Evolutionary conservation across 2,888 invertebrate genomes (phyloP), one percentile per base, ranked within the genome.

Genomic region (Latrodectus hesperus): DNA sequence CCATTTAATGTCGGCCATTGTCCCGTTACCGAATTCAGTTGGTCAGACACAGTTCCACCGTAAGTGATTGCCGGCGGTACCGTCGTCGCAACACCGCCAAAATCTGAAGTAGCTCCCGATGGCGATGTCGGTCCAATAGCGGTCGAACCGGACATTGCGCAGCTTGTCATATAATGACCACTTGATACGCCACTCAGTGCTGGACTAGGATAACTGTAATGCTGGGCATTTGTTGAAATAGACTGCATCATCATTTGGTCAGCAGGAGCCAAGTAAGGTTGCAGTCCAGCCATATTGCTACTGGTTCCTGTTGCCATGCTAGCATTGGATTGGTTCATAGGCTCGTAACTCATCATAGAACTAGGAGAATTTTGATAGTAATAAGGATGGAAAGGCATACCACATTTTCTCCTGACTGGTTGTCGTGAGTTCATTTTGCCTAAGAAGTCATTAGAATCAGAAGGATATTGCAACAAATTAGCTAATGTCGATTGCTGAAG

Each of bases 111-210:
- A 1, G 75, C 68, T 16, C 65, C 76, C n/a, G 79, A n/a, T 9
- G 86, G 76, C 1, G 79, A 64, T 9, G 67, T 52, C 11, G 65
- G 26, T 22, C 78, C 82, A 11, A 79, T 17, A 1, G 38, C 76
- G 16, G 75, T 38, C 8, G 80, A 38, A 49, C 73, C 67, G 9
- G 84, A 73, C 5, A 88, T 71, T 5, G 89, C 79, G 38, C 88
- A 89, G 12, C 79, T 88, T 9, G 81, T 22, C 75, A 88, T 73
- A 72, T 89, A 89, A 16, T 84, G 89, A 53, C 80, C 76, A 22
- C 67, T 71, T 16, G 49, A 17, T 72, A 71, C 60, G 6, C 79
- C 85, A 17, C 53, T 11, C 8, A 82, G 14, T 9, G 75, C 68
- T 8, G 82, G 68, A 55, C 71, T 78, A 5, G 65, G 70, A 51